These are phyloP conservation scores for Cebus imitator DNA, from an alignment of 2,113 vertebrate genomes.

Conservation along the genomic window DNA sequence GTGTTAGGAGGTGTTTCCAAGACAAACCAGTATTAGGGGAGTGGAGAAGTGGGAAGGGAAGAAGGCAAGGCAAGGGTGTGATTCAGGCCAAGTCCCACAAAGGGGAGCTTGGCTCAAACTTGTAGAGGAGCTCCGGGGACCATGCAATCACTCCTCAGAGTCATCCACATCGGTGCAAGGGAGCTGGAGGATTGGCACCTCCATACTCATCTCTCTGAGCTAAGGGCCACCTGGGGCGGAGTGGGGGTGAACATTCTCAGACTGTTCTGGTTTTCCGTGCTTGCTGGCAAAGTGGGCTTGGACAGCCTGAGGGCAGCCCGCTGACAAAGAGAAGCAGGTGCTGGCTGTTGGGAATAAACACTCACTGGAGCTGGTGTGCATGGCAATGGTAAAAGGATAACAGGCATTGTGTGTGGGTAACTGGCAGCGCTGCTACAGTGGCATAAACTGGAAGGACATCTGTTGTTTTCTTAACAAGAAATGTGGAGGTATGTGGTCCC, in stretches of 20 bases:
- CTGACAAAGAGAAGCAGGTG: neutral
- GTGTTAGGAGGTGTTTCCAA: neutral
- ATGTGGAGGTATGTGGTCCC: neutral
- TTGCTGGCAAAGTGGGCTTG: neutral
- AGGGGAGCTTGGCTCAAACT: neutral
- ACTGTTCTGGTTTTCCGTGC: neutral
- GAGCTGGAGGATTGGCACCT: neutral
- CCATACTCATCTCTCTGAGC: neutral
- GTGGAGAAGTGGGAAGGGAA: neutral
- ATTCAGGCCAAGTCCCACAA: neutral
- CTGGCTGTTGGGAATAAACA: neutral
- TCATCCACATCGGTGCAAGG: neutral
- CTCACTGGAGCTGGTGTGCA: neutral
- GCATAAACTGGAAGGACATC: neutral
- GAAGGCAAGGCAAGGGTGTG: neutral
- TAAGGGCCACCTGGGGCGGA: neutral
- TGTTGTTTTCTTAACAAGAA: slow-evolving; percentile 46
- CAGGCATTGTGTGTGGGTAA: neutral
- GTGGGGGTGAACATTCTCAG: neutral
- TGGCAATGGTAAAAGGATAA: neutral
- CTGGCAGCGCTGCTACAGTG: neutral
- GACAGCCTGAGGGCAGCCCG: neutral
- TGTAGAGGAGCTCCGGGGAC: neutral
- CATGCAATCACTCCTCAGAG: neutral
- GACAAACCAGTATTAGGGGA: neutral